phyloP scores from a whole-genome alignment of 2,113 vertebrate genomes.

The Corydoras sp. region DNA sequence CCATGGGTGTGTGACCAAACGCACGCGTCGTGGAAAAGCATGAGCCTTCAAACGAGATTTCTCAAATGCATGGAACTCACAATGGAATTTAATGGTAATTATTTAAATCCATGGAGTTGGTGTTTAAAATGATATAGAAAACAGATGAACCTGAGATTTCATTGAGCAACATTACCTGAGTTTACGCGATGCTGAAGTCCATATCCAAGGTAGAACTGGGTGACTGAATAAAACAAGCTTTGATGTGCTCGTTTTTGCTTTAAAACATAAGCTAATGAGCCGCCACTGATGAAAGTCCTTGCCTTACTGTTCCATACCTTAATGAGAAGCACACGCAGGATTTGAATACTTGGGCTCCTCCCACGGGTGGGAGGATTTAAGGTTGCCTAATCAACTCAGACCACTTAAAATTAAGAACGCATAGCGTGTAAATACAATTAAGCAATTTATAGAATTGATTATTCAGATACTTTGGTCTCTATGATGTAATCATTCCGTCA shows the following conservation, averaged over 20 bases:
- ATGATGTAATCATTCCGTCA: no score
- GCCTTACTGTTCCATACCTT: not conserved
- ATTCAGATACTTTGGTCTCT: no score
- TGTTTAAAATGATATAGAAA: not conserved
- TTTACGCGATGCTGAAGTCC: constrained; percentile 16
- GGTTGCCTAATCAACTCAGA: not conserved
- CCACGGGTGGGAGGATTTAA: constrained; percentile 4
- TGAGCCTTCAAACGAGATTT: no score
- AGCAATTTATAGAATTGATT: no score
- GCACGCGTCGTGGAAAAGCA: no score
- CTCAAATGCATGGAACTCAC: no score
- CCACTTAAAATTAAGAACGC: not conserved
- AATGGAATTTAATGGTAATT: no score
- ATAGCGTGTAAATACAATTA: no score
- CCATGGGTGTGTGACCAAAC: no score
- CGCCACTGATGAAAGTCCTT: not conserved
- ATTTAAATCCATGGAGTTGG: no score
- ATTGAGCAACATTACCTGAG: constrained; percentile 15
- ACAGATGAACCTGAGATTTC: not conserved
- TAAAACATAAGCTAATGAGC: not conserved
- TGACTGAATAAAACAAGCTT: no score
- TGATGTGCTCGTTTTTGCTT: not conserved
- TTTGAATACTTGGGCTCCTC: constrained; percentile 30
- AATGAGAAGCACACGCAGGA: not conserved
- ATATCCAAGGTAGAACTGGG: constrained; percentile 3